These are phyloP conservation scores for Dendrolimus punctatus DNA, from an alignment of 1,140 invertebrate species.

Conservation along the genomic window DNA sequence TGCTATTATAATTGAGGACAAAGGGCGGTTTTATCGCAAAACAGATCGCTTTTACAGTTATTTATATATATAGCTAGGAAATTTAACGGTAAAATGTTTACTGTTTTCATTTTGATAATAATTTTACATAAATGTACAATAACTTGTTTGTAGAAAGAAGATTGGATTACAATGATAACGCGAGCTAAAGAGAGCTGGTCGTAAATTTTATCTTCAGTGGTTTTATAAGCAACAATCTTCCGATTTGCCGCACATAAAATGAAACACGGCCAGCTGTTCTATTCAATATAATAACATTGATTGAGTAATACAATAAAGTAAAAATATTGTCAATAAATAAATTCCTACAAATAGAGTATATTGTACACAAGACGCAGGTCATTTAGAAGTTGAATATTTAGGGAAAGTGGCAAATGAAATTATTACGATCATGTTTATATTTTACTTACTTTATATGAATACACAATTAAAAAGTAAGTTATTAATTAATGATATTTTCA, in stretches of 20 bases:
- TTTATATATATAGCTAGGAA: neutral
- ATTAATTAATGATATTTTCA: no score
- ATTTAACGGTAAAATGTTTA: neutral
- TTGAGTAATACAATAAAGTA: slow-evolving; percentile 1
- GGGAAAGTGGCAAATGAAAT: no score
- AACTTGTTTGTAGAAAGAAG: neutral
- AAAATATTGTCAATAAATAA: slow-evolving; percentile 2
- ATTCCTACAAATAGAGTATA: slow-evolving; percentile 1
- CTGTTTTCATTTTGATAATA: slow-evolving; percentile 1
- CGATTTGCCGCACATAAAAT: slow-evolving; percentile 7
- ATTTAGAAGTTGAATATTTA: no score
- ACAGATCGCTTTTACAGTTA: no score
- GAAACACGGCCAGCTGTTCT: slow-evolving; percentile 5
- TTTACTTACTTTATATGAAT: no score
- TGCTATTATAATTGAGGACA: no score
- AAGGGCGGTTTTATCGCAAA: no score
- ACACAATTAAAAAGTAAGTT: no score
- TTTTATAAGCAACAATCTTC: slow-evolving; percentile 10
- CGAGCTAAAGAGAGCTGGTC: neutral
- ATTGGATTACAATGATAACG: neutral
- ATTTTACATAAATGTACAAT: neutral
- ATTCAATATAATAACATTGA: slow-evolving; percentile 5
- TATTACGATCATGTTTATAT: no score
- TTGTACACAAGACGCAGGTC: no score
- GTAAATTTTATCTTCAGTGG: slow-evolving; percentile 9